Percentiles rank a stretch among this genome's conserved stretches.
These are phyloP conservation scores for Benthosema pterotum DNA, from an alignment of 2,797 vertebrate species.

Conservation along the genomic window DNA sequence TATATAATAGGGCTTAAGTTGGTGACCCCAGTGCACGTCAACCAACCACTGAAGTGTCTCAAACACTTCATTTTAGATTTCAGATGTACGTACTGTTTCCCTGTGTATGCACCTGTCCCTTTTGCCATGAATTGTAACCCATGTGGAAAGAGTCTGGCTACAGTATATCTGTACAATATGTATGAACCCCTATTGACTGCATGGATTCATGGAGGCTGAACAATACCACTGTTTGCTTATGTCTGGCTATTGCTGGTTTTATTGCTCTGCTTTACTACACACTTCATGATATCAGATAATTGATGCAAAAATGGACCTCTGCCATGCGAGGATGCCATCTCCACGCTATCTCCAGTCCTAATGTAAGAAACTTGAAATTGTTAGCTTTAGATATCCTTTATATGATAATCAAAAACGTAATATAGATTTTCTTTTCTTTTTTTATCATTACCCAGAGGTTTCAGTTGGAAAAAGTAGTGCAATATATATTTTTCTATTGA, in stretches of 20 bases:
- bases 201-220: conserved; percentile 69
- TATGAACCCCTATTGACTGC: conserved; percentile 73
- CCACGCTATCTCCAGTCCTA: conserved; percentile 55
- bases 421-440: conserved; percentile 51
- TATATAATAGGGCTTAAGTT: no score
- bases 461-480: conserved; percentile 75
- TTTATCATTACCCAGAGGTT: conserved; percentile 61
- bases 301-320: conserved; percentile 52
- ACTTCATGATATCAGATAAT: conserved; percentile 52
- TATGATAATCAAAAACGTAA: conserved; percentile 57
- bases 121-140: conserved; percentile 44
- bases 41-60: neutral
- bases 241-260: conserved; percentile 57
- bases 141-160: conserved; percentile 49
- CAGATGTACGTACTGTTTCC: conserved; percentile 52
- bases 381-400: conserved; percentile 60
- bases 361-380: conserved; percentile 62
- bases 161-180: conserved; percentile 58
- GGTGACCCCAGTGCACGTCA: conserved; percentile 24
- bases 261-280: conserved; percentile 42
- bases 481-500: conserved; percentile 84
- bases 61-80: conserved; percentile 7
- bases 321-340: conserved; percentile 56
- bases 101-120: conserved; percentile 39
- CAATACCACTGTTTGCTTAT: conserved; percentile 68